Percentiles rank a stretch among this genome's conserved stretches.
Evolutionary conservation across 1,140 invertebrate species (phyloP).

Genomic region (Diorhabda elongata): DNA sequence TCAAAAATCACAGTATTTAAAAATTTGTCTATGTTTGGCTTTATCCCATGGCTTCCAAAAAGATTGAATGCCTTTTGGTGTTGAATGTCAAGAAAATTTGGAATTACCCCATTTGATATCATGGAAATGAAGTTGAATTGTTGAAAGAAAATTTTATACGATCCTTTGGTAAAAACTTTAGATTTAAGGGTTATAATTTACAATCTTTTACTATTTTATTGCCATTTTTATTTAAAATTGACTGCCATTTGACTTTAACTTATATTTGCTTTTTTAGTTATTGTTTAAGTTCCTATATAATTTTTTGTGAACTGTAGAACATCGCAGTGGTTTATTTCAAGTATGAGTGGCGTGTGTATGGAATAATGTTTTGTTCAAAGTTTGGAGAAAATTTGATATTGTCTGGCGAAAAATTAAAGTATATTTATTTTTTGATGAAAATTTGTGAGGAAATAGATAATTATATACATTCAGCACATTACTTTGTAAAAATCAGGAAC

Average conservation of each 20-base stretch:
- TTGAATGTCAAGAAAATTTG: too few relatives aligned
- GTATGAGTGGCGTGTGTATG: conserved; percentile 23
- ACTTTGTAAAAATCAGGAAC: not conserved
- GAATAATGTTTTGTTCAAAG: conserved; percentile 5
- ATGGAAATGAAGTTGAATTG: too few relatives aligned
- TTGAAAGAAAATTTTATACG: too few relatives aligned
- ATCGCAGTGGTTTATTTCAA: conserved; percentile 25
- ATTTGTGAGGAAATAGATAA: conserved; percentile 19
- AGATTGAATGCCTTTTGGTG: too few relatives aligned
- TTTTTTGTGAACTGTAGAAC: conserved; percentile 35
- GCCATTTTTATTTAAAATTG: conserved; percentile 42
- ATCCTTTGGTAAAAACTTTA: not conserved
- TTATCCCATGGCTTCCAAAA: too few relatives aligned
- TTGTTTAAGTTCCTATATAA: conserved; percentile 42
- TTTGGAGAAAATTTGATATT: conserved; percentile 1
- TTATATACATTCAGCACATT: conserved; percentile 4
- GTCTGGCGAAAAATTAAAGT: conserved; percentile 3
- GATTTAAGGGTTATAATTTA: conserved; percentile 21
- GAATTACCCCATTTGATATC: too few relatives aligned
- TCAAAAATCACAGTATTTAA: too few relatives aligned
- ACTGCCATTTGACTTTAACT: conserved; percentile 44
- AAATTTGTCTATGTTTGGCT: too few relatives aligned
- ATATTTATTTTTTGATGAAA: conserved; percentile 14
- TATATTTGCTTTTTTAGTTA: conserved; percentile 38
- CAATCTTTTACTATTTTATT: conserved; percentile 31